Conservation (phyloP, 2,888 invertebrate species). For the Saturnia pavonia region DNA sequence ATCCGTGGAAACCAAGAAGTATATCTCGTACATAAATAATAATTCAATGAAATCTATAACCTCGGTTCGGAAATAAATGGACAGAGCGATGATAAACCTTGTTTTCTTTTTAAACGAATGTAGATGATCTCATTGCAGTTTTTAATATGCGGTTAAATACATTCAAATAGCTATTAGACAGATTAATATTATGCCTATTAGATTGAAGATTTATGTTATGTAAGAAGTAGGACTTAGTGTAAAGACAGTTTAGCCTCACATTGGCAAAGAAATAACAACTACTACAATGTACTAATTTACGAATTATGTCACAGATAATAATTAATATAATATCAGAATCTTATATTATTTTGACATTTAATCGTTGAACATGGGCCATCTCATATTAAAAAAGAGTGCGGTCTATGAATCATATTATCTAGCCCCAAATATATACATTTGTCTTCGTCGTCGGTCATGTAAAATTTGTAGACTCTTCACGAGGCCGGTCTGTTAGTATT, state of each 20-base stretch:
- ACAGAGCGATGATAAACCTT: neutral
- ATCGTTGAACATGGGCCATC: too few species aligned
- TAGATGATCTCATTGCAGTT: neutral
- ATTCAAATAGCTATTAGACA: neutral
- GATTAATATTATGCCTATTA: too few species aligned
- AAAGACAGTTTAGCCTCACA: too few species aligned
- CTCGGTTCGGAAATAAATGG: slow-evolving; percentile 3
- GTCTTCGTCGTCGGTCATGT: too few species aligned
- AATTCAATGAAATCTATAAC: slow-evolving; percentile 4
- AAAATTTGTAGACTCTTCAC: neutral
- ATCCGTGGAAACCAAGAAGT: too few species aligned
- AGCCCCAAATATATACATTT: neutral
- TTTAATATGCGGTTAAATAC: neutral
- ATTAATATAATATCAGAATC: too few species aligned
- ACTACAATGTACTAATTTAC: too few species aligned
- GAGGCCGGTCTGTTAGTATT: neutral
- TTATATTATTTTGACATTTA: too few species aligned
- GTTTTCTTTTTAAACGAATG: neutral
- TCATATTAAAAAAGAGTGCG: neutral
- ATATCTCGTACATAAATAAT: neutral
- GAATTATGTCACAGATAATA: too few species aligned
- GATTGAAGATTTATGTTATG: too few species aligned
- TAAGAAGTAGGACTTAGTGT: too few species aligned
- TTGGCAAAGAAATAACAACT: too few species aligned
- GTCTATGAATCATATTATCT: neutral